phyloP scores from a whole-genome alignment of 2,888 invertebrate species.

The Euplagia quadripunctaria region DNA sequence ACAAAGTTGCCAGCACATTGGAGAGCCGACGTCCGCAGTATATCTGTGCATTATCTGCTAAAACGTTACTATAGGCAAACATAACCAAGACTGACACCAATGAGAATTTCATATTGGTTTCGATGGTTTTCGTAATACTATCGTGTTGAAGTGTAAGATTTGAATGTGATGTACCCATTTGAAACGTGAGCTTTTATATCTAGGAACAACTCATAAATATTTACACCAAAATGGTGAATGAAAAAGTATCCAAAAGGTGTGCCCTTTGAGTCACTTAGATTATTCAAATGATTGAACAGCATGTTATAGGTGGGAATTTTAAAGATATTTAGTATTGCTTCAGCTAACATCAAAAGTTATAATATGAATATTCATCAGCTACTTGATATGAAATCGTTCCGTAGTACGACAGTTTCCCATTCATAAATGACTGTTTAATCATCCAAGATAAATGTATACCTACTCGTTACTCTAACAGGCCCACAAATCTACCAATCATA shows the following conservation, averaged over 20 bases:
- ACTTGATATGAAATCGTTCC: no score
- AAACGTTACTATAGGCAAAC: neutral
- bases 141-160: neutral
- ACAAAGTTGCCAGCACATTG: neutral
- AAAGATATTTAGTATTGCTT: neutral
- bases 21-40: neutral
- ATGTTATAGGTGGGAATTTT: neutral
- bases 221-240: neutral
- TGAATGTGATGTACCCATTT: neutral
- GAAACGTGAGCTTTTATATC: neutral
- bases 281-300: neutral
- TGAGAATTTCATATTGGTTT: neutral
- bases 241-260: no score
- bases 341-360: neutral
- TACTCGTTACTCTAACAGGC: no score
- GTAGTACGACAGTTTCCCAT: no score
- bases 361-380: neutral
- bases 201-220: neutral
- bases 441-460: no score
- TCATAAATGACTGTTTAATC: no score
- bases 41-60: neutral
- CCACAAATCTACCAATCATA: no score
- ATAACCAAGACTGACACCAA: neutral
- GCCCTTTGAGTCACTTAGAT: neutral
- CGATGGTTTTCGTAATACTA: neutral